Base-by-base conservation (phyloP, 2,797 vertebrate species). In the Mus caroli region DNA sequence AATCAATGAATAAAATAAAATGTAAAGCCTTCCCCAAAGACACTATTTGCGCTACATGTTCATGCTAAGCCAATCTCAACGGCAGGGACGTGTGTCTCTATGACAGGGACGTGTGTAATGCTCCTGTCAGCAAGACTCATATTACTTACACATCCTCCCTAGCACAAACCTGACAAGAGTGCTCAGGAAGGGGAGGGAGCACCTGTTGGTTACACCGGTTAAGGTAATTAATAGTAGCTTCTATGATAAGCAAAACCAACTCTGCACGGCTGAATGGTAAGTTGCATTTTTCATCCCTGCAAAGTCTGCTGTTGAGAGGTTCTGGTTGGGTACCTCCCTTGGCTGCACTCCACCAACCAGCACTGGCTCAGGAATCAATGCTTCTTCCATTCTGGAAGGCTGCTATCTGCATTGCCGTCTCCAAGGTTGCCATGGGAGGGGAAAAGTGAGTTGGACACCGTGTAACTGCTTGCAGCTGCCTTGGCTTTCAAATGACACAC, bases 401-500 rank as follows among this genome's bases (percentile, higher is more conserved):
- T 96, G 14, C 46, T 84, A 0, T 43, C 88, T 40, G 26, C 2
- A 62, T 50, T n/a, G 46, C 58, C 37, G 24, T 75, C 54, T 92
- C 85, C 84, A 92, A 88, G 54, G 56, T 88, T 94, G 56, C 13
- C 14, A 15, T 67, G 50, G 52, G 91, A 90, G 54, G 54, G n/a
- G 31, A 14, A 92, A 83, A 90, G n/a, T 26, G 58, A 93, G 67
- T 58, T 22, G 37, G 87, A 85, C 17, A 8, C 85, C 22, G 76
- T 77, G 60, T 90, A 84, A 93, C 83, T 67, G 96, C 69, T 90
- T 76, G 92, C 93, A 90, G 94, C 93, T 97, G 90, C 80, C 62
- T 92, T 79, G 90, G 87, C 90, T 87, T 93, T 50, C n/a, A 76
- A 93, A 80, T 67, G 83, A 56, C 28, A 91, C 79, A 73, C 34